phyloP scores from a whole-genome alignment of 2,888 invertebrate species.

The Metalampra italica region DNA sequence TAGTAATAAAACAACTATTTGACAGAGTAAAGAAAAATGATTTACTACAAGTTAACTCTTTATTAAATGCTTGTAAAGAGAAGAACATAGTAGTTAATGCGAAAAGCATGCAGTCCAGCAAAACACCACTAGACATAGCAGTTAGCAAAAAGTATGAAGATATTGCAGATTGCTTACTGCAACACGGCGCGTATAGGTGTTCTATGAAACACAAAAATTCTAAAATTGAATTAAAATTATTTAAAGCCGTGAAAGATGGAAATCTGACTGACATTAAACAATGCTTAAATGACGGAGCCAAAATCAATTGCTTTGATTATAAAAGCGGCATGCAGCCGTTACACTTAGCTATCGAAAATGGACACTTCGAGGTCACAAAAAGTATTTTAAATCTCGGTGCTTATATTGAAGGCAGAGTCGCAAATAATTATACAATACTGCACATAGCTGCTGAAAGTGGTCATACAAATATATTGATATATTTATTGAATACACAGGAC shows the following conservation, averaged over 20 bases:
- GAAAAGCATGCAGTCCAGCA: neutral
- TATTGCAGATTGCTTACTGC: neutral
- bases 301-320: neutral
- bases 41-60: neutral
- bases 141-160: neutral
- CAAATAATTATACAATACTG: neutral
- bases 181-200: neutral
- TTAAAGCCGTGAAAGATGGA: neutral
- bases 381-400: neutral
- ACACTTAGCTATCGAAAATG: neutral
- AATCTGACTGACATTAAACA: neutral
- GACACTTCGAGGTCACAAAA: neutral
- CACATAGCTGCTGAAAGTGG: neutral
- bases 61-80: neutral
- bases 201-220: neutral
- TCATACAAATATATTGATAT: neutral
- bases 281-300: neutral
- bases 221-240: neutral
- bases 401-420: neutral
- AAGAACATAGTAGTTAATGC: neutral
- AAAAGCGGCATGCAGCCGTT: neutral
- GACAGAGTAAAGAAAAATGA: neutral
- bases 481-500: neutral
- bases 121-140: neutral
- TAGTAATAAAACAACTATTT: neutral